A percentile compares a stretch with the other conserved stretches of the same genome.
These are phyloP conservation scores for Acanthopagrus latus DNA, from an alignment of 2,797 vertebrate species.

Conservation along the genomic window DNA sequence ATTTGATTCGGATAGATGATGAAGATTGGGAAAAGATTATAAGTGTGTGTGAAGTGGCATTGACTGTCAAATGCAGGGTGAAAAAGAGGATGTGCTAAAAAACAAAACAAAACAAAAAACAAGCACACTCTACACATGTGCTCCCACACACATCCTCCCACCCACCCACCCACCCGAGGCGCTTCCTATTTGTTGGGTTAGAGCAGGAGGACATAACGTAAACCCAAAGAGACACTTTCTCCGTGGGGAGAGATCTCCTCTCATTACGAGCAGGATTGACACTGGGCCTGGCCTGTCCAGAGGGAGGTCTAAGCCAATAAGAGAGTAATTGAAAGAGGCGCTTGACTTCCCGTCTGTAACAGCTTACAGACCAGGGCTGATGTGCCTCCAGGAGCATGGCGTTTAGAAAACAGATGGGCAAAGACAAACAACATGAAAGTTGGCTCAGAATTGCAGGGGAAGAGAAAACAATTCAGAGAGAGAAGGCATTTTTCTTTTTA, in stretches of 20 bases:
- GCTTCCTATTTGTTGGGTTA: constrained; percentile 75
- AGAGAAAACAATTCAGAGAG: constrained; percentile 32
- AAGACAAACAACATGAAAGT: constrained; percentile 77
- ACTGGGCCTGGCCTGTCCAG: constrained; percentile 77
- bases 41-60: constrained; percentile 19
- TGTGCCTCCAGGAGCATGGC: constrained; percentile 66
- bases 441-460: constrained; percentile 50
- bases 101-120: neutral
- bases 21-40: constrained; percentile 33
- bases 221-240: constrained; percentile 82
- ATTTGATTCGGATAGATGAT: constrained; percentile 42
- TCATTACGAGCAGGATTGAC: constrained; percentile 84
- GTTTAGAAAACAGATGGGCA: constrained; percentile 81
- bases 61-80: constrained; percentile 3
- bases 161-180: neutral
- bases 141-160: constrained; percentile 22
- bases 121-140: constrained; percentile 28
- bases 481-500: constrained; percentile 8
- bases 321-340: constrained; percentile 84
- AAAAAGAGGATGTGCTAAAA: constrained; percentile 7
- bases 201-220: constrained; percentile 74
- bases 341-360: constrained; percentile 83
- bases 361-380: constrained; percentile 77
- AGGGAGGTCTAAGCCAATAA: constrained; percentile 83
- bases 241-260: constrained; percentile 82